These are phyloP conservation scores for Pluvianellus socialis DNA, from an alignment of 2,113 vertebrate genomes.

Conservation along the genomic window DNA sequence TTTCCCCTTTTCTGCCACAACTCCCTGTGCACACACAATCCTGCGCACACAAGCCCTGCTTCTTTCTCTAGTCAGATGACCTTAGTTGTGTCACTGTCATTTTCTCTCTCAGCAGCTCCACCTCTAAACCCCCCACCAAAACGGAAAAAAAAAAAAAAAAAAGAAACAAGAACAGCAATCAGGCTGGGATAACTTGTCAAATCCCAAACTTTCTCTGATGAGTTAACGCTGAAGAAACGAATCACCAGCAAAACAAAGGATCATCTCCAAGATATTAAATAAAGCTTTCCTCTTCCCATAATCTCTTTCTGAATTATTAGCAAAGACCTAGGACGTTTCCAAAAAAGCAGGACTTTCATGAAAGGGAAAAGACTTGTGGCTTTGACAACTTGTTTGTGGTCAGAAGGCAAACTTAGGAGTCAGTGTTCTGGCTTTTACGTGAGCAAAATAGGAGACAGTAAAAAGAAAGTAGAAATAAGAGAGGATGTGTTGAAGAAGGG, in stretches of 20 bases:
- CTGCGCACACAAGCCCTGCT: neutral
- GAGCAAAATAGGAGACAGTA: neutral
- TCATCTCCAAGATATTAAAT: neutral
- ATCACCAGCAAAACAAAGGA: neutral
- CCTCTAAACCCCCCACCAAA: neutral
- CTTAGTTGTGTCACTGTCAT: neutral
- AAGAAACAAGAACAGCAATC: neutral
- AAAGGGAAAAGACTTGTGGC: neutral
- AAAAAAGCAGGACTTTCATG: neutral
- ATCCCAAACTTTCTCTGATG: neutral
- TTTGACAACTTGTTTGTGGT: neutral
- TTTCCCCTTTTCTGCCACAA: neutral
- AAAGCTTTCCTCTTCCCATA: neutral
- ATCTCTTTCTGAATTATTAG: neutral
- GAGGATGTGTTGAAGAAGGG: neutral
- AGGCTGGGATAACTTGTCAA: neutral
- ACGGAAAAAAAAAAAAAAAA: rapidly evolving
- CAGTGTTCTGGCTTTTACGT: neutral
- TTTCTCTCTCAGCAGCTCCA: neutral
- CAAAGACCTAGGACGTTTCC: neutral
- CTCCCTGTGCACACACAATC: neutral
- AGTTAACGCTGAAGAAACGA: neutral
- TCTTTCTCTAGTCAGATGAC: neutral
- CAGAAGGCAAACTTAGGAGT: neutral
- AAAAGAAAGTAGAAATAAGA: neutral